phyloP scores from a whole-genome alignment of 1,140 invertebrate genomes.

The Chironomus striatipennis region DNA sequence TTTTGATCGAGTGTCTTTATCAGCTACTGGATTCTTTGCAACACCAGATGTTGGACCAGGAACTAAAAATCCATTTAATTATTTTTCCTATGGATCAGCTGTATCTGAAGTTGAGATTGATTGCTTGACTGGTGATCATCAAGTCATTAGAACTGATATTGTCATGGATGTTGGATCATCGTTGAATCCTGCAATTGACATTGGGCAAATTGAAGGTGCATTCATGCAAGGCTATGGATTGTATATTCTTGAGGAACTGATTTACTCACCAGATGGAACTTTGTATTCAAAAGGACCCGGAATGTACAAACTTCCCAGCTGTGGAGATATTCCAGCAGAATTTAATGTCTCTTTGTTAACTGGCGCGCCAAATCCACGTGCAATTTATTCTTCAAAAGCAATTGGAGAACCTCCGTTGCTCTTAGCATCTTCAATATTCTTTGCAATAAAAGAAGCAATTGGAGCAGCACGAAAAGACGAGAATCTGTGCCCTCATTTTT shows the following conservation, averaged over 20 bases:
- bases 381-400: slow-evolving; percentile 94
- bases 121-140: slow-evolving; percentile 50
- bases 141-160: slow-evolving; percentile 56
- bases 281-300: slow-evolving; percentile 81
- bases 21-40: slow-evolving; percentile 52
- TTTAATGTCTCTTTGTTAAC: slow-evolving; percentile 92
- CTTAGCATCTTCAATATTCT: slow-evolving; percentile 74
- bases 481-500: slow-evolving; percentile 53
- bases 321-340: slow-evolving; percentile 78
- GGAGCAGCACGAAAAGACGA: slow-evolving; percentile 63
- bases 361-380: slow-evolving; percentile 75
- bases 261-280: slow-evolving; percentile 64
- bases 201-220: slow-evolving; percentile 62
- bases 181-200: slow-evolving; percentile 60
- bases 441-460: slow-evolving; percentile 87
- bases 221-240: slow-evolving; percentile 59
- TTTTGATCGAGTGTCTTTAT: slow-evolving; percentile 48
- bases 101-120: slow-evolving; percentile 50
- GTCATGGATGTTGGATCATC: slow-evolving; percentile 62
- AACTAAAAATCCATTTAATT: slow-evolving; percentile 44
- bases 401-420: slow-evolving; percentile 93
- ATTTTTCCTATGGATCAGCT: slow-evolving; percentile 47
- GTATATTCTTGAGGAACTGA: slow-evolving; percentile 53
- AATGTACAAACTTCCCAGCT: slow-evolving; percentile 87
- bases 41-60: slow-evolving; percentile 42